phyloP scores from a whole-genome alignment of 1,140 invertebrate genomes.

The Druon quercuslanigerum region DNA sequence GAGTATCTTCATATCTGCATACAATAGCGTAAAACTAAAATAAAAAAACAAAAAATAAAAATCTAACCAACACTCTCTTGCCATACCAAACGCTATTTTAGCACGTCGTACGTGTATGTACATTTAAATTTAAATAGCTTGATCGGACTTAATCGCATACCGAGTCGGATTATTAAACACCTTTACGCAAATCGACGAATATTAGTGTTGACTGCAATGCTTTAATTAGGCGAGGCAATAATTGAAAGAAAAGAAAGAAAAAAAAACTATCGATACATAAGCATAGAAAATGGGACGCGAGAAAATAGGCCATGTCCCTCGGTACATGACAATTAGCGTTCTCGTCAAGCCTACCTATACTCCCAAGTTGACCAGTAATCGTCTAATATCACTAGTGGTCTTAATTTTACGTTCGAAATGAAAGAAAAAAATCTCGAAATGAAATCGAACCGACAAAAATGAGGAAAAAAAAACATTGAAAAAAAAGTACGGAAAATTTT shows the following conservation, averaged over 20 bases:
- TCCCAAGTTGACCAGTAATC: conserved; percentile 62
- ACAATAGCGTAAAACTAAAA: background rate
- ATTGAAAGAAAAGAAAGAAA: background rate
- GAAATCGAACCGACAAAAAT: conserved; percentile 49
- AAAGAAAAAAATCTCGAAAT: conserved; percentile 26
- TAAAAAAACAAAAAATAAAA: background rate
- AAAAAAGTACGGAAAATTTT: conserved; percentile 71
- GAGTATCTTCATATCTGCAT: conserved; percentile 60
- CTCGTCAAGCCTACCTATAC: conserved; percentile 61
- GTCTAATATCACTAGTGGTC: conserved; percentile 72
- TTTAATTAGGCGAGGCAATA: conserved; percentile 26
- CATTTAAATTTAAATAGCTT: conserved; percentile 60
- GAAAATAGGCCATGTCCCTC: conserved; percentile 19
- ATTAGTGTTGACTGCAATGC: conserved; percentile 46
- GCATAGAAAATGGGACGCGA: conserved; percentile 7
- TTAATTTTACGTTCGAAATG: conserved; percentile 71
- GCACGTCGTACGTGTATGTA: conserved; percentile 51
- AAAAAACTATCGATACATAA: conserved; percentile 23
- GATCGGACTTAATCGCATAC: conserved; percentile 58
- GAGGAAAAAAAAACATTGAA: conserved; percentile 54
- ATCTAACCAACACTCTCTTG: conserved; percentile 58
- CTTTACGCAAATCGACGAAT: conserved; percentile 43
- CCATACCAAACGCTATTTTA: conserved; percentile 70
- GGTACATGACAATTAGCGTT: conserved; percentile 35
- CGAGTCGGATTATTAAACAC: conserved; percentile 46